Base-by-base conservation (phyloP, 2,888 invertebrate genomes). In the Halocaridina rubra region DNA sequence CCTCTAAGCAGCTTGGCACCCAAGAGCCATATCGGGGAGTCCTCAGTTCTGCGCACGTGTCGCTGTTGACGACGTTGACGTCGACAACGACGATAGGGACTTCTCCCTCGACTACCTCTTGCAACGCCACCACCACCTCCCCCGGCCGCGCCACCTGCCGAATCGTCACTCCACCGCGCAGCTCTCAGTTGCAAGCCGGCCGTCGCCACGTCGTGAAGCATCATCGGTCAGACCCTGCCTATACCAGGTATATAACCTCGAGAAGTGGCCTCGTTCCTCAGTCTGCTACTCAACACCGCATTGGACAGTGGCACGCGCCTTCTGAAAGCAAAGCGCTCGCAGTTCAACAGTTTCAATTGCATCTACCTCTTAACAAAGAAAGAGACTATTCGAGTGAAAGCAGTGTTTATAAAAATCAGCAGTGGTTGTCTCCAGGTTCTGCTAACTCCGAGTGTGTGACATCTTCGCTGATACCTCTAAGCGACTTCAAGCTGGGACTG, bases 1-100 rank as follows among this genome's bases (percentile, higher is more conserved):
- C 59, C 16, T 53, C 67, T 53, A 64, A 29, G 30, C 59, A 30
- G 19, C 16, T 29, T 53, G 27, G 29, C 75, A 46, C 75, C 75
- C 78, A 61, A 61, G n/a, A 59, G 5, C 57, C 53, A 8, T 29
- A 53, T 53, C 53, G 27, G n/a, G 32, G 53, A 3, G 27, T 72
- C 24, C 19, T 32, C 61, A 33, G 72, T 33, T 78, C 24, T 72
- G 82, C 82, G 82, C 82, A 82, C 82, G 82, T 78, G 82, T 82
- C 77, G 30, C 19, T 19, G n/a, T 39, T 7, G 71, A 27, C 77
- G 57, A 76, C 46, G 27, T 10, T n/a, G 10, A 19, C 27, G 22
- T 30, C 13, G 29, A 24, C n/a, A n/a, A n/a, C n/a, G n/a, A n/a
- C n/a, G n/a, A n/a, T n/a, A n/a, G n/a, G n/a, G n/a, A n/a, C n/a